A percentile compares a stretch with the other conserved stretches of the same genome.
phyloP scores from a whole-genome alignment of 2,113 vertebrate species.

The Pleuronectes platessa region DNA sequence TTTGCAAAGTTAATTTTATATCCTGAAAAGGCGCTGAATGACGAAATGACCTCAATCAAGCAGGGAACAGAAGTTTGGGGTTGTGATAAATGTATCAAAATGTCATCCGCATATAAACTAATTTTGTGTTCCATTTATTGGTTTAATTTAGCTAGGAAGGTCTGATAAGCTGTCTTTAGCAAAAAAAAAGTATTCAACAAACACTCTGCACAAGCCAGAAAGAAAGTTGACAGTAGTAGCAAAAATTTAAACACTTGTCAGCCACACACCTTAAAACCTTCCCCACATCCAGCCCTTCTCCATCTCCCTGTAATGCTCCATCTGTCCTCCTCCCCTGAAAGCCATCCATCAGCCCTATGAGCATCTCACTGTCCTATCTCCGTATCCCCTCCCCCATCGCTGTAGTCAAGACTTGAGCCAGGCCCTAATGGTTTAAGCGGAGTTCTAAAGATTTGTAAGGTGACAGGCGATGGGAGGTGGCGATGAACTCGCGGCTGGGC shows the following conservation, averaged over 20 bases:
- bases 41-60: too few species aligned
- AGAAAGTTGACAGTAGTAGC: slow-evolving; percentile 39
- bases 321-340: slow-evolving; percentile 66
- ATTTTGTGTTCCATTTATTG: not conserved
- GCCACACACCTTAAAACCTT: slow-evolving; percentile 46
- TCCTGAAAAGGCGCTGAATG: too few species aligned
- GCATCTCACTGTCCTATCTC: slow-evolving; percentile 43
- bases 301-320: slow-evolving; percentile 37
- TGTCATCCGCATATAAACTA: too few species aligned
- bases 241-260: slow-evolving; percentile 58
- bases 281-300: slow-evolving; percentile 42
- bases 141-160: slow-evolving; percentile 14
- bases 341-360: slow-evolving; percentile 65
- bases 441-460: slow-evolving; percentile 81
- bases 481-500: slow-evolving; percentile 45
- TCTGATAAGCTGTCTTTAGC: slow-evolving; percentile 9
- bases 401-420: slow-evolving; percentile 23
- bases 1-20: too few species aligned
- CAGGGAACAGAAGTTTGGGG: too few species aligned
- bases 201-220: not conserved
- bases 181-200: not conserved
- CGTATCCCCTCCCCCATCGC: slow-evolving; percentile 3
- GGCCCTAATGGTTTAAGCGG: slow-evolving; percentile 75
- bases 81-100: too few species aligned
- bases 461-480: slow-evolving; percentile 71